Evolutionary conservation across 2,113 vertebrate genomes (phyloP), one percentile per base, ranked within the genome.

Genomic region (Miniopterus natalensis): DNA sequence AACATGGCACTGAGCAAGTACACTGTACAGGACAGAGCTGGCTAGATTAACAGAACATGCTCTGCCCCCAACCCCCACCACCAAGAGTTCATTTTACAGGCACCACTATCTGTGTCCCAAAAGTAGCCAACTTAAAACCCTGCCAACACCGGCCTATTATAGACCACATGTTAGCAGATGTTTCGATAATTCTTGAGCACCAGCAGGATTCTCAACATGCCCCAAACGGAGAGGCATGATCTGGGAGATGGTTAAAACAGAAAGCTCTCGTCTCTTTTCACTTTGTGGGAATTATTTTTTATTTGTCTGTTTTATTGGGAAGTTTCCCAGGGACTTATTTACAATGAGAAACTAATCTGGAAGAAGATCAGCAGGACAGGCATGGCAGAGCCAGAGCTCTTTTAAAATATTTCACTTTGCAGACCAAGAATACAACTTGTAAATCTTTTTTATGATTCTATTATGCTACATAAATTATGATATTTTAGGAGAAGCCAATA

Each of bases 371-470:
- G 53, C 42, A 88, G 78, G 85, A 59, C 65, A 66, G 15, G 40
- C 36, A 1, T 23, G 71, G 66, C 45, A 86, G 71, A 70, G 55
- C 42, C 68, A 29, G 59, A 42, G 45, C 79, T 68, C 74, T 89
- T 96, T 57, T 29, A 74, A 95, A 90, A 55, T 23, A 65, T 25
- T 87, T 73, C 29, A 25, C 81, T 92, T 92, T 95, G 40, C 66
- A 84, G 47, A 61, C 81, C 78, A 53, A 80, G 92, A 95, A 66
- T 78, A 75, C 9, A 90, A 83, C 73, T 59, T 83, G 55, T 90
- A 94, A 95, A 90, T 92, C 87, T 90, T 79, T 88, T 84, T 75
- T 49, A 40, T 88, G 57, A 61, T 87, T 90, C 77, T 78, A 87
- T 95, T 78, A 85, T 23, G 14, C 65, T 59, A 27, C 75, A 92